Base-by-base conservation (phyloP, 2,113 vertebrate genomes). In the Ardeotis arabs region DNA sequence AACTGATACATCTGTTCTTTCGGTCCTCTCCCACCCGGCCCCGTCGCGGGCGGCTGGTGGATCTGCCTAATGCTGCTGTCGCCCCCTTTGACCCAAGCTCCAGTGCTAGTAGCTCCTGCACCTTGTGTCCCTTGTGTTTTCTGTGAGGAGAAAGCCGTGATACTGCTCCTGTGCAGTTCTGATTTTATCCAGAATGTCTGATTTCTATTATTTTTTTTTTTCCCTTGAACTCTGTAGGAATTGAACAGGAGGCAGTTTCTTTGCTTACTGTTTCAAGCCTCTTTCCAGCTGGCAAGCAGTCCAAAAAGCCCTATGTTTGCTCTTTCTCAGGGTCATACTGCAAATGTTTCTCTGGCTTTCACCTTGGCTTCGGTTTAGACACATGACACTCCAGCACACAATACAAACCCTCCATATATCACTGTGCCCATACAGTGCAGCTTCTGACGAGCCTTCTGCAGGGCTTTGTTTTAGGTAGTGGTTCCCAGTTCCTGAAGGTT, bases 341-440 rank as follows among this genome's bases (percentile, higher is more conserved):
- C 95, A 92, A 92, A 93, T 95, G 90, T 90, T 96, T 94, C 80
- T 94, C 87, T 92, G 92, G 92, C 64, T 96, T 95, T 94, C 90
- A 84, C 95, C 95, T 96, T 94, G 92, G 93, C 78, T 93, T 67
- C 37, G 62, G 4, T 50, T 87, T 16, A 7, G 89, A 79, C 92
- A 94, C 72, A 79, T 80, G 94, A 93, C 69, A 12, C 87, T 74
- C 35, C n/a, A 23, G 55, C 44, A 39, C 66, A 68, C 79, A 70
- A 6, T 52, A 47, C 50, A 63, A 63, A 33, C 68, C 83, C 73
- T 63, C 60, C 28, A 2, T 84, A 27, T 86, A 77, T 74, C 68
- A 23, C 83, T 63, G 28, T 66, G 20, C 72, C 59, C 64, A 12
- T 33, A 22, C 22, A 41, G 23, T 15, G 24, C 69, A 60, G 68